Evolutionary conservation across 2,797 vertebrate species (phyloP).

Genomic region (Sebastes cheni): DNA sequence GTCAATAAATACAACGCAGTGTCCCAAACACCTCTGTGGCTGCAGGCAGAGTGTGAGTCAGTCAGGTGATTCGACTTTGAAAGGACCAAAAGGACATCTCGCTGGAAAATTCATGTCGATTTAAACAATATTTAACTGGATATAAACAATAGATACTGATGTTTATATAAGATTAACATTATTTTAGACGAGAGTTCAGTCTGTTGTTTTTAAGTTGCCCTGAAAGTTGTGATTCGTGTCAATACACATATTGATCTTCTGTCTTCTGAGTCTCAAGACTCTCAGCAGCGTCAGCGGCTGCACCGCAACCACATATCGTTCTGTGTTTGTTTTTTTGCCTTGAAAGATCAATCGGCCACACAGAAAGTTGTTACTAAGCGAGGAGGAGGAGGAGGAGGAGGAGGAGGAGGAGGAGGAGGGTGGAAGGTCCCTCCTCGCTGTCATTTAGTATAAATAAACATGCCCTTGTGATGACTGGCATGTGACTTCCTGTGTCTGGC

Average conservation of each 20-base stretch:
- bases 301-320: background rate
- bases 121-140: background rate
- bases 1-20: constrained; percentile 50
- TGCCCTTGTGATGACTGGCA: constrained; percentile 73
- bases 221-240: constrained; percentile 21
- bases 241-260: constrained; percentile 40
- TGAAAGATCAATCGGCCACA: constrained; percentile 38
- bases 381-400: background rate
- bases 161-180: background rate
- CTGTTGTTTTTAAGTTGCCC: background rate
- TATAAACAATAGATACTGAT: background rate
- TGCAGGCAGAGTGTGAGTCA: background rate
- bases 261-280: constrained; percentile 24
- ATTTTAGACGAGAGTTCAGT: background rate
- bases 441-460: constrained; percentile 75
- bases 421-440: constrained; percentile 54
- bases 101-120: background rate
- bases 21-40: constrained; percentile 48
- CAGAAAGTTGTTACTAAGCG: constrained; percentile 22
- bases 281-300: background rate
- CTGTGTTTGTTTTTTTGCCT: background rate
- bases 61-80: constrained; percentile 7
- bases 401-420: background rate
- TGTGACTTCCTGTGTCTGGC: constrained; percentile 81
- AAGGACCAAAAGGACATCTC: background rate